Evolutionary conservation across 1,140 invertebrate genomes (phyloP), one percentile per base, ranked within the genome.

Genomic region (Lepidotrigona ventralis): DNA sequence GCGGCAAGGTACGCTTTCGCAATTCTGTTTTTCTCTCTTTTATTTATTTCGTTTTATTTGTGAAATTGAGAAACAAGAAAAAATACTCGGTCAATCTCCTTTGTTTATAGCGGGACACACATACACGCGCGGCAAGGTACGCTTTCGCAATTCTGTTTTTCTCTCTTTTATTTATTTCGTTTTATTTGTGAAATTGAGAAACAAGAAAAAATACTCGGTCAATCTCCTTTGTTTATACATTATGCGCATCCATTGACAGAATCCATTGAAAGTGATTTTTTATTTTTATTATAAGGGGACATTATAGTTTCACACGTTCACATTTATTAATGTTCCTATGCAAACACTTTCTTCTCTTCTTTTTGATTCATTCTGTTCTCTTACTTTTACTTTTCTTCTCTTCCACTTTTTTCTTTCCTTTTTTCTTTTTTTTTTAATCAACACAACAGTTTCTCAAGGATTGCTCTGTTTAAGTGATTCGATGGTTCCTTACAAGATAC

Each of bases 91-190:
- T 64, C 63, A 53, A 33, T 73, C 12, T 53, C 19, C 15, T 54
- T 15, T 63, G 5, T 60, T n/a, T n/a, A n/a, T n/a, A n/a, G 79
- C 71, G n/a, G 4, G 19, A 81, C 71, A 81, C 79, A 71, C 81
- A 79, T 79, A 79, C 81, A 79, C 81, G 39, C 75, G 75, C 64
- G 81, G 46, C 81, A 79, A 72, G 75, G 79, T 63, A 83, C 81
- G 74, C 74, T 77, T 64, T 46, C 79, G 46, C 72, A 19, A 51
- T 82, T 76, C 19, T 33, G 21, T 26, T 51, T 23, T 29, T 33
- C 29, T 21, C 19, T 83, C 53, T n/a, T n/a, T n/a, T n/a, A n/a
- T 78, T 46, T 17, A 2, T 51, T 33, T 39, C 46, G 19, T 54
- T 54, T 73, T 51, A 54, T 54, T 73, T 46, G 19, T 46, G 6